Evolutionary conservation across 2,113 vertebrate species (phyloP), one percentile per base, ranked within the genome.

Genomic region (Perca schrenkii): DNA sequence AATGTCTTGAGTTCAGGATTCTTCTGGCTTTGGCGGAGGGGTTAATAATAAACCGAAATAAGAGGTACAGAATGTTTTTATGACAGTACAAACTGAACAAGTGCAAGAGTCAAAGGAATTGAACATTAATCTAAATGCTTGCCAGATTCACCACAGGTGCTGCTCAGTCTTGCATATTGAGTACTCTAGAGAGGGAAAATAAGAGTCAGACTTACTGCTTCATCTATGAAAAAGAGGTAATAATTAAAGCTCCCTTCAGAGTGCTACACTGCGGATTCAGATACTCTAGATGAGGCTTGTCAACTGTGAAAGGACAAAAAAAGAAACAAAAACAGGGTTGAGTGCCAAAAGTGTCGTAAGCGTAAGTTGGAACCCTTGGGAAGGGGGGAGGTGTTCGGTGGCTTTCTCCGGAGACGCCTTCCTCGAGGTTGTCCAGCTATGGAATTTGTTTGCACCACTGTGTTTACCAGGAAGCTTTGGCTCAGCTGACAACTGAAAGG

Each of bases 401-500:
- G 53, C 49, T 81, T 84, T 65, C 77, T 71, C 56, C 8, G 25
- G 43, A 80, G 74, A 86, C 34, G 57, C 52, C 52, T 89, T 89
- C 85, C 85, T 85, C 14, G 76, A 88, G 63, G 84, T 82, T 84
- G 52, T 28, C 28, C 81, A 50, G 65, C 40, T 66, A 8, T 62
- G 86, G 74, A 88, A 89, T 88, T 54, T 68, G 52, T 84, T 89
- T 68, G 34, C 77, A 36, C 71, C 13, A 47, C 49, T 72, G 81
- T 64, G 88, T 85, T 89, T 87, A 75, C 81, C 34, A 6, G 82
- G 83, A 80, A 74, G 72, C 72, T 52, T 54, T 15, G 63, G 49
- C 68, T 87, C 63, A 76, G 71, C 73, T 87, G 79, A 87, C 49
- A 84, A 65, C 91, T 93, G 87, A 7, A 43, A 36, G 74, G 16